Evolutionary conservation across 2,113 vertebrate species (phyloP), one percentile per base, ranked within the genome.

Genomic region (Ochotona princeps): DNA sequence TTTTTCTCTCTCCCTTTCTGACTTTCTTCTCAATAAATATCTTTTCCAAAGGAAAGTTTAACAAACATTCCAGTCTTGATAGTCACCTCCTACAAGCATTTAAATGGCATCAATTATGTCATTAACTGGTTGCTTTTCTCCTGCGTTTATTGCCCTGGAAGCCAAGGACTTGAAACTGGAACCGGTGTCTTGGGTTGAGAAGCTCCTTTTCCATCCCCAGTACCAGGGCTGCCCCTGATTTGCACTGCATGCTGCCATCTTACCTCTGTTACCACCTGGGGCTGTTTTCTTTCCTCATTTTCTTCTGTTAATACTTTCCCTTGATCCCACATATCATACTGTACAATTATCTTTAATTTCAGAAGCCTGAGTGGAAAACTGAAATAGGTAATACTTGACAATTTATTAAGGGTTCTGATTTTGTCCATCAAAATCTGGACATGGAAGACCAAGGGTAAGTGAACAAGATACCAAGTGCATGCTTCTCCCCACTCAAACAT

Each of bases 351-450:
- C 11, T 38, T 92, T 75, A 61, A 49, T 72, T 14, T 21, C 21
- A 80, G 83, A 87, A 35, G 9, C 23, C 30, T 61, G 44, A 12
- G 28, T 23, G 54, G 14, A 69, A 85, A 89, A 91, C 38, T 8
- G 47, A 91, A 86, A 61, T 60, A 44, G 21, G 0, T 38, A 51
- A 85, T 8, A 74, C 9, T 67, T 73, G 26, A 44, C 15, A 95
- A 89, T 7, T 61, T 13, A 89, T 66, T 61, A 82, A 28, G 28
- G 82, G 12, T 54, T 80, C 76, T 90, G 61, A 89, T 38, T 83
- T 94, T 91, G 78, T 28, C 21, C 28, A 89, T 61, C 88, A 90
- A 74, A 61, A 74, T 69, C 20, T 91, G 47, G 14, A 87, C 7
- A 49, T 57, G 49, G 25, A 86, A 79, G 85, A 65, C 13, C 74